phyloP scores from a whole-genome alignment of 1,140 invertebrate genomes.

The Leucophenga varia region DNA sequence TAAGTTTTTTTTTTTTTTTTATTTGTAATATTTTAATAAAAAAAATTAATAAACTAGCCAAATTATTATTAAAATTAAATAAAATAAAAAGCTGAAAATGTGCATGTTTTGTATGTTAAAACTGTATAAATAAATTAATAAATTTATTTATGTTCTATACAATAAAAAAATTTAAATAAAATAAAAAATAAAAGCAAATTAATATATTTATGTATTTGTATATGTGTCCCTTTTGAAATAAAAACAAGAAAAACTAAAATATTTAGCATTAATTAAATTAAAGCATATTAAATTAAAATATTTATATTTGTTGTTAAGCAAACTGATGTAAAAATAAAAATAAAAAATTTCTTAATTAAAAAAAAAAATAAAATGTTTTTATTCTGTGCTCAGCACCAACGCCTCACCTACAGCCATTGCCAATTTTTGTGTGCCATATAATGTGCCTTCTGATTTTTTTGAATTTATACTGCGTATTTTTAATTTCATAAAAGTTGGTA shows the following conservation, averaged over 20 bases:
- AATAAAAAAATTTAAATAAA: too few species aligned
- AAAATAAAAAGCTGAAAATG: constrained; percentile 6
- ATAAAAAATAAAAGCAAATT: constrained; percentile 5
- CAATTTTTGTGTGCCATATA: neutral
- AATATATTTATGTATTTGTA: constrained; percentile 21
- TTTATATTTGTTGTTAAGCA: constrained; percentile 27
- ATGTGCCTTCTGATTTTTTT: constrained; percentile 21
- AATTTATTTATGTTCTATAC: too few species aligned
- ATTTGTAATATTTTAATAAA: too few species aligned
- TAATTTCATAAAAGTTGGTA: constrained; percentile 16
- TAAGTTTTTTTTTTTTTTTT: too few species aligned
- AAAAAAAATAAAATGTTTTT: neutral
- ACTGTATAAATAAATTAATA: too few species aligned
- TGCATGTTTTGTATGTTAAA: constrained; percentile 5
- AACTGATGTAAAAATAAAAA: constrained; percentile 16
- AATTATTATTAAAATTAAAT: constrained; percentile 24
- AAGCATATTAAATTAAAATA: constrained; percentile 3
- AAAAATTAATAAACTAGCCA: constrained; percentile 14
- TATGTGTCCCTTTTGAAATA: neutral
- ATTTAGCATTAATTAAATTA: constrained; percentile 5
- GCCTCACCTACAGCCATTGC: constrained; percentile 23
- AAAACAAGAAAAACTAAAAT: constrained; percentile 17
- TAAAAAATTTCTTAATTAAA: constrained; percentile 12
- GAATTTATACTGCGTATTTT: constrained; percentile 32
- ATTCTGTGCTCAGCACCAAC: constrained; percentile 20